phyloP scores from a whole-genome alignment of 2,797 vertebrate genomes.

The Takifugu rubripes region DNA sequence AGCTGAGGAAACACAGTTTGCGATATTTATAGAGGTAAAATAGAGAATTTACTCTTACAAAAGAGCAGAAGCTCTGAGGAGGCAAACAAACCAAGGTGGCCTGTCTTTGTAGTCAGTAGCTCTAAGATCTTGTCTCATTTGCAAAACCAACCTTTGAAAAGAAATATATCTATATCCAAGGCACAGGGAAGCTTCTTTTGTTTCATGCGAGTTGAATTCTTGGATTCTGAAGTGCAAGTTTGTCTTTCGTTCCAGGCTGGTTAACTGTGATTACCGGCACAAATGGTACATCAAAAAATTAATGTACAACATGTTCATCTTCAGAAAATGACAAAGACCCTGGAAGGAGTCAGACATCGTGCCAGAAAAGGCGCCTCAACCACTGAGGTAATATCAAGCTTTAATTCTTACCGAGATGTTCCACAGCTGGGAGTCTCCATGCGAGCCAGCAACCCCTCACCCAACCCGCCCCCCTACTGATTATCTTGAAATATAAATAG shows the following conservation, averaged over 20 bases:
- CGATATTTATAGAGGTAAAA: slow-evolving; percentile 15
- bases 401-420: slow-evolving; percentile 1
- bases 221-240: not conserved
- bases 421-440: slow-evolving; percentile 11
- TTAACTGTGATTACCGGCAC: too few species aligned
- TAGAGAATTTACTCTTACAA: slow-evolving; percentile 9
- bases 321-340: too few species aligned
- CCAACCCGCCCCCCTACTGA: slow-evolving; percentile 10
- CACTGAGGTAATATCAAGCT: not conserved
- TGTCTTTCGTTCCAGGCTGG: too few species aligned
- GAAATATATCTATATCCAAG: not conserved
- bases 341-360: too few species aligned
- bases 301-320: too few species aligned
- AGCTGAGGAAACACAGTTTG: not conserved
- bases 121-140: slow-evolving; percentile 23
- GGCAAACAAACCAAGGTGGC: slow-evolving; percentile 28
- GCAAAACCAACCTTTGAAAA: not conserved
- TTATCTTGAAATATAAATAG: slow-evolving; percentile 34
- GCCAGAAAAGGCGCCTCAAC: not conserved
- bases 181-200: slow-evolving; percentile 10
- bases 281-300: too few species aligned
- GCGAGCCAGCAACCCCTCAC: slow-evolving; percentile 19
- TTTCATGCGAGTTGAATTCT: not conserved
- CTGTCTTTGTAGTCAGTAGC: slow-evolving; percentile 32
- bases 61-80: slow-evolving; percentile 11